Percentiles rank a stretch among this genome's conserved stretches.
Evolutionary conservation across 2,888 invertebrate genomes (phyloP).

Genomic region (Neoaliturus tenellus): DNA sequence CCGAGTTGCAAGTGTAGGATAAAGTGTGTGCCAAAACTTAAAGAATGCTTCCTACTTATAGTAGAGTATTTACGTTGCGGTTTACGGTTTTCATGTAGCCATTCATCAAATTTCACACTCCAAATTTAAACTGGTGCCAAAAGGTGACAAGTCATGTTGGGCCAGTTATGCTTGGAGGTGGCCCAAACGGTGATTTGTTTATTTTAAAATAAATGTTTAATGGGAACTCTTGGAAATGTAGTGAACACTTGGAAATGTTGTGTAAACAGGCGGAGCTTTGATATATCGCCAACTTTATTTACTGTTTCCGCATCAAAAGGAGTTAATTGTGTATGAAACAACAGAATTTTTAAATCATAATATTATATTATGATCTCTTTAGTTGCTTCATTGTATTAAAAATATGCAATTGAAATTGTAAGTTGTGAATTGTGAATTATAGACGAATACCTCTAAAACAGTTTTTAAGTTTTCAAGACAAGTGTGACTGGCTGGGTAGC

Average conservation of each 20-base stretch:
- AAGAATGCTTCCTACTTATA: background rate
- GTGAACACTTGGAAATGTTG: too few relatives aligned
- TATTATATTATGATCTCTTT: background rate
- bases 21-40: background rate
- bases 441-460: too few relatives aligned
- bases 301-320: background rate
- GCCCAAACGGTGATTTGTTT: background rate
- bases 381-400: too few relatives aligned
- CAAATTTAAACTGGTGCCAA: slow-evolving; percentile 4
- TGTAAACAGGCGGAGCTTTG: background rate
- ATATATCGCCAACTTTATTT: background rate
- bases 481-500: too few relatives aligned
- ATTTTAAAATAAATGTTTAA: slow-evolving; percentile 17
- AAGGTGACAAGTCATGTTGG: slow-evolving; percentile 14
- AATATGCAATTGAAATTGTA: too few relatives aligned
- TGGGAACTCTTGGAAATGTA: background rate
- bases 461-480: too few relatives aligned
- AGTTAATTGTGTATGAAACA: background rate
- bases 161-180: slow-evolving; percentile 6
- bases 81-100: background rate
- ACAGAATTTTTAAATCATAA: background rate
- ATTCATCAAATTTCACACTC: slow-evolving; percentile 19
- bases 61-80: background rate
- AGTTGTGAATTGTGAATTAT: too few relatives aligned
- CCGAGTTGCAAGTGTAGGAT: background rate